Evolutionary conservation across 2,113 vertebrate genomes (phyloP).

Genomic region (Manacus vitellinus): DNA sequence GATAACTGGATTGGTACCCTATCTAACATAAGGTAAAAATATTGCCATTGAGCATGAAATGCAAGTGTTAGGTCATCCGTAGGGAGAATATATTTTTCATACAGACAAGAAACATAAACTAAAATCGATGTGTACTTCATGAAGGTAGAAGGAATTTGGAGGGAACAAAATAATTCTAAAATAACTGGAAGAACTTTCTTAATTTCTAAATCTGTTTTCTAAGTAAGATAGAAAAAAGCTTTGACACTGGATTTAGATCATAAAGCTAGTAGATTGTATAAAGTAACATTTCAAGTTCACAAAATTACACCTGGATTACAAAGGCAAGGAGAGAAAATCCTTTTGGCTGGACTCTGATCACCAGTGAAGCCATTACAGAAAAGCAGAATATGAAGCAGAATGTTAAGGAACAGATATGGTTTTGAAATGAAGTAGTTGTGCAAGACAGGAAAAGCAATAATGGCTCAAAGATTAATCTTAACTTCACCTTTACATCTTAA

Average conservation of each 20-base stretch:
- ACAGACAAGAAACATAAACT: not conserved
- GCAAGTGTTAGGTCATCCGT: not conserved
- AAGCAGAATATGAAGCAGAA: not conserved
- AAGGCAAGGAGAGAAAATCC: not conserved
- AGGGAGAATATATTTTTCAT: not conserved
- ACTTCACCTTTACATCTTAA: not conserved
- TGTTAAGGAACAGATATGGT: not conserved
- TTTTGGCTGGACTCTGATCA: not conserved
- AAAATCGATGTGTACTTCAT: not conserved
- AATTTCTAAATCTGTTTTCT: not conserved
- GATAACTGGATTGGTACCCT: not conserved
- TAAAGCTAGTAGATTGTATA: not conserved
- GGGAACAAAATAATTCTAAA: not conserved
- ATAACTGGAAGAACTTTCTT: not conserved
- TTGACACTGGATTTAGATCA: not conserved
- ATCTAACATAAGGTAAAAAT: conserved; percentile 32
- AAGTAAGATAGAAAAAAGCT: not conserved
- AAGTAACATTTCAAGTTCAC: not conserved
- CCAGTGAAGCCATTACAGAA: not conserved
- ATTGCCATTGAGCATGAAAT: not conserved
- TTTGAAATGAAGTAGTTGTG: not conserved
- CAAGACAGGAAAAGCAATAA: not conserved
- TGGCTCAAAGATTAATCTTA: not conserved
- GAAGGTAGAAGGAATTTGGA: not conserved
- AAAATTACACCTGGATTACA: not conserved